Percentiles rank a stretch among this genome's conserved stretches.
These are phyloP conservation scores for Meloe dianella DNA, from an alignment of 2,888 invertebrate species.

Conservation along the genomic window DNA sequence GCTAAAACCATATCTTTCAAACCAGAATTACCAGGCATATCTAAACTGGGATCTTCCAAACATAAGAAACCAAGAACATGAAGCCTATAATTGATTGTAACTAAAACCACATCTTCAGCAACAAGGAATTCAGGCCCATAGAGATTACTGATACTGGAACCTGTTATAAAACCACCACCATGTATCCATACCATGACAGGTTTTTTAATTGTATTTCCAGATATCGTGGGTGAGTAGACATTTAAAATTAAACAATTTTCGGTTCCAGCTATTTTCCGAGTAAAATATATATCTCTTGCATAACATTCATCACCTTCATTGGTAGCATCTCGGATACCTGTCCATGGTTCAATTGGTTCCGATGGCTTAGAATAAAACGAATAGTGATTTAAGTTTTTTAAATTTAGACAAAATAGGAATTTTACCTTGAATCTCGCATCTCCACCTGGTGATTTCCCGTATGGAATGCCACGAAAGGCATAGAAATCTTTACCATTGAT, in stretches of 20 bases:
- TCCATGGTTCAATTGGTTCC: constrained; percentile 40
- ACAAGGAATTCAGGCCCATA: constrained; percentile 49
- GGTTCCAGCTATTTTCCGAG: constrained; percentile 37
- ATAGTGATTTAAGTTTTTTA: too few species aligned
- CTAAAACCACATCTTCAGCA: constrained; percentile 46
- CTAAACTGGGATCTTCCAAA: constrained; percentile 55
- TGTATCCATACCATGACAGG: constrained; percentile 61
- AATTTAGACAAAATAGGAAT: neutral
- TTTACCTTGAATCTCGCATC: neutral
- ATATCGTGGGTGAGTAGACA: constrained; percentile 39
- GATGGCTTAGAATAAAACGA: constrained; percentile 32
- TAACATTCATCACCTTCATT: constrained; percentile 41
- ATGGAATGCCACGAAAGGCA: neutral
- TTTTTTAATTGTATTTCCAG: constrained; percentile 25
- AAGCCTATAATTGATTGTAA: constrained; percentile 50
- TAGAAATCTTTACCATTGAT: neutral
- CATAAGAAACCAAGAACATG: constrained; percentile 57
- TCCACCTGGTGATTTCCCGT: neutral
- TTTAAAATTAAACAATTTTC: constrained; percentile 52
- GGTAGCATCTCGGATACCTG: constrained; percentile 41
- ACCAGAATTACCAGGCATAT: constrained; percentile 61
- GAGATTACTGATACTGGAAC: constrained; percentile 43
- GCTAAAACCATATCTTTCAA: constrained; percentile 61
- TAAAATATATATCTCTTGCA: constrained; percentile 30
- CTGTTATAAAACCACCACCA: constrained; percentile 61